Base-by-base conservation (phyloP, 2,113 vertebrate genomes). In the Epinephelus cyanopodus region DNA sequence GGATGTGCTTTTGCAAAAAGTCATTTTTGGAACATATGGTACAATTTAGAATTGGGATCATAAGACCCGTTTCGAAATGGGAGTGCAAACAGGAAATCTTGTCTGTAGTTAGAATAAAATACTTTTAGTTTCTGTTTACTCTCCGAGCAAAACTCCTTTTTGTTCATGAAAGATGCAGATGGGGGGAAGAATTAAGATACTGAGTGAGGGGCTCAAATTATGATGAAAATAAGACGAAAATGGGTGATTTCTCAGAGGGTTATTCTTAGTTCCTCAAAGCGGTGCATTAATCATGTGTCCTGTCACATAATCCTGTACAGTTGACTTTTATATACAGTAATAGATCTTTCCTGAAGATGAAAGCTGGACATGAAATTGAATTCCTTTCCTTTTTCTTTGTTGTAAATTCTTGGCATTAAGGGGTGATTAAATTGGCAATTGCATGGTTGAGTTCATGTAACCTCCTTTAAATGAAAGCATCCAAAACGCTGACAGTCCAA, bases 1-100 rank as follows among this genome's bases (percentile, higher is more conserved):
- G 82, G 71, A 88, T 87, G 79, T 87, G 80, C 81, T 58, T 89
- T 84, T 56, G 57, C 67, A 25, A 88, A 85, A 85, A 87, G 73
- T 76, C n/a, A 71, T 86, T 89, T 93, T 90, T 82, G 82, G 72
- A 83, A 83, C 88, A 93, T 87, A 57, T 90, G 87, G 84, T 86
- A 85, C 78, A 85, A 87, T 87, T 90, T 89, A 88, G 63, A 88
- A 78, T 77, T 82, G 77, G 69, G 84, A 89, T 83, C 73, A 84
- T 74, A 79, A 63, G 57, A 83, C 53, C 39, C 33, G 53, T 83
- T 87, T 83, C 57, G 18, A 86, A 90, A 79, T 65, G 58, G 7
- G 64, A 80, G 54, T 56, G 73, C 67, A 76, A 89, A 82, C 68
- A 85, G 89, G 81, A 89, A 89, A 83, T 68, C 18, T 53, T 77